Percentiles rank a stretch among this genome's conserved stretches.
These are phyloP conservation scores for Thinocorus orbignyianus DNA, from an alignment of 2,113 vertebrate genomes.

Conservation along the genomic window DNA sequence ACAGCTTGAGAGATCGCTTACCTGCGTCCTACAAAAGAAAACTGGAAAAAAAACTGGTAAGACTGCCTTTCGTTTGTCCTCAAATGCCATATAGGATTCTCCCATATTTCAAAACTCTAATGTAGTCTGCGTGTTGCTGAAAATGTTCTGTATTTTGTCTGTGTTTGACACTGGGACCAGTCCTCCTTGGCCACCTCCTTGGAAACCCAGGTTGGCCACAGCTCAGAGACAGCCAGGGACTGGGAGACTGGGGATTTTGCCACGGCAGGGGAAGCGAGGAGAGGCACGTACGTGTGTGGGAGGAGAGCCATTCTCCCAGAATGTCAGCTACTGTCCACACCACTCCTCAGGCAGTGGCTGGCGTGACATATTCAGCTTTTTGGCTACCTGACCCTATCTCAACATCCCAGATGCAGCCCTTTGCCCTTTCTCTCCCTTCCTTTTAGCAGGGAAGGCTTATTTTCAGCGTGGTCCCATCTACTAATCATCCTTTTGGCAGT, in stretches of 20 bases:
- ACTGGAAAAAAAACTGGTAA: neutral
- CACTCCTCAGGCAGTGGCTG: neutral
- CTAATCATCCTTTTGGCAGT: neutral
- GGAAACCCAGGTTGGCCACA: neutral
- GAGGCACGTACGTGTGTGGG: fast-evolving
- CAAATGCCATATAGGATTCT: neutral
- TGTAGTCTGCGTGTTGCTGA: neutral
- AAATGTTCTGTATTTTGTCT: neutral
- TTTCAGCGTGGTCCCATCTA: neutral
- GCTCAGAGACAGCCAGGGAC: neutral
- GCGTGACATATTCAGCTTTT: neutral
- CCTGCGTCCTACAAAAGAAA: slow-evolving; percentile 35
- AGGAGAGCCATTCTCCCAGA: neutral
- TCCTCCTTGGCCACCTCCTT: neutral
- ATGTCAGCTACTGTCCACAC: neutral
- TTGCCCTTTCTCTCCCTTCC: neutral
- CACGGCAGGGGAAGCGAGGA: fast-evolving
- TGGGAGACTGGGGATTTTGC: fast-evolving
- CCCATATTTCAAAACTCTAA: neutral
- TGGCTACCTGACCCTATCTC: fast-evolving
- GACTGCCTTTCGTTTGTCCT: neutral
- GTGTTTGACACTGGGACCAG: neutral
- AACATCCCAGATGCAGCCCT: neutral
- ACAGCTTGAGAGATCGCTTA: neutral
- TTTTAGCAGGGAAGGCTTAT: neutral